Evolutionary conservation across 30 jellyfish, hydroid and myxozoan genomes (phyloP).

Genomic region (Rhopilema esculentum): DNA sequence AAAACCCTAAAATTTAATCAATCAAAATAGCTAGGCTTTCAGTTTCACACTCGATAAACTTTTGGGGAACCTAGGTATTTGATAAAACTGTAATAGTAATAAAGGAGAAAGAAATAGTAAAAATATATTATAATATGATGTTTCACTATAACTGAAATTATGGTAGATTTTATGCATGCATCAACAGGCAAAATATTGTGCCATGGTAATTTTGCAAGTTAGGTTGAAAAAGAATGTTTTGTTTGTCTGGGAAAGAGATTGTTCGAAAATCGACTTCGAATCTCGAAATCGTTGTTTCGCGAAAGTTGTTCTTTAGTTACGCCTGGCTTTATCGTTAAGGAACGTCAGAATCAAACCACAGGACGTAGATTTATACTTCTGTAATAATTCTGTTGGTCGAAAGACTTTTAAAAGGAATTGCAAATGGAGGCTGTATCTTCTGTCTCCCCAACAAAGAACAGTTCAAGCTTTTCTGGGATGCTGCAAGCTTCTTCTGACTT

Average conservation of each 20-base stretch:
- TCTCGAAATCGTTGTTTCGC: neutral
- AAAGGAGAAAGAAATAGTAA: too few relatives aligned
- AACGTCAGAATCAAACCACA: neutral
- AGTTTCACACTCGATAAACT: too few relatives aligned
- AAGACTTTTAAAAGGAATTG: neutral
- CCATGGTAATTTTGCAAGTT: neutral
- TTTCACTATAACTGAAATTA: too few relatives aligned
- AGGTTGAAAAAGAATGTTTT: neutral
- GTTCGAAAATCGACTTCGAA: neutral
- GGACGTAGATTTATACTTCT: neutral
- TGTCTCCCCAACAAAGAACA: slow-evolving; percentile 1
- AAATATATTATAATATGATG: too few relatives aligned
- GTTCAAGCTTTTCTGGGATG: neutral
- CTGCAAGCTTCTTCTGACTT: neutral
- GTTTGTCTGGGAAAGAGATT: neutral
- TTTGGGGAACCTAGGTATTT: too few relatives aligned
- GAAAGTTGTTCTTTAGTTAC: neutral
- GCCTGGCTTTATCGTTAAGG: neutral
- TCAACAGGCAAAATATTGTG: too few relatives aligned
- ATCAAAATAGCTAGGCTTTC: too few relatives aligned
- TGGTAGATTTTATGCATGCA: too few relatives aligned
- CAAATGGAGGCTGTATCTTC: neutral
- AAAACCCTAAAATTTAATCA: too few relatives aligned
- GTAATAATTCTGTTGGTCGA: too few relatives aligned
- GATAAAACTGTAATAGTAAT: too few relatives aligned